Percentiles rank a stretch among this genome's conserved stretches.
Conservation (phyloP, 1,140 invertebrate genomes). For the Euwallacea fornicatus region DNA sequence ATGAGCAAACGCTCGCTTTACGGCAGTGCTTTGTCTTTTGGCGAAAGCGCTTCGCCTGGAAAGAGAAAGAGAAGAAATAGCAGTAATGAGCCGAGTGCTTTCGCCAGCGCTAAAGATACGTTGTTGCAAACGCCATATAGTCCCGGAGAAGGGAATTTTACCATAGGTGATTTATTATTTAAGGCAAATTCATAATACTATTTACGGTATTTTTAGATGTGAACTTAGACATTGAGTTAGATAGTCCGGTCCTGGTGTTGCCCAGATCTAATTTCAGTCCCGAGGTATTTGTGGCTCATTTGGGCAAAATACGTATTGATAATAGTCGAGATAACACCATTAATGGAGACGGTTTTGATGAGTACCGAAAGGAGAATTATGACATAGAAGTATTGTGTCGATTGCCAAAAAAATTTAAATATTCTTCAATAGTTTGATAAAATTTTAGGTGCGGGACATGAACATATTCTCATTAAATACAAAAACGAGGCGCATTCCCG, state of each 20-base stretch:
- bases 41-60: constrained; percentile 49
- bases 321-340: constrained; percentile 49
- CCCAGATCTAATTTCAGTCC: constrained; percentile 73
- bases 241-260: constrained; percentile 88
- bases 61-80: constrained; percentile 51
- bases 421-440: neutral
- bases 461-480: constrained; percentile 81
- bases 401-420: neutral
- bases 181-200: constrained; percentile 5
- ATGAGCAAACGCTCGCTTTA: constrained; percentile 57
- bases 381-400: constrained; percentile 58
- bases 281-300: constrained; percentile 88
- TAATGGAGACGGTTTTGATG: constrained; percentile 35
- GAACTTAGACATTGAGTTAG: constrained; percentile 75
- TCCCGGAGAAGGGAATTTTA: constrained; percentile 51
- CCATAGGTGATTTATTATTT: constrained; percentile 43
- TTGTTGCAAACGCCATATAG: constrained; percentile 54
- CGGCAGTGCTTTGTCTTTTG: constrained; percentile 48
- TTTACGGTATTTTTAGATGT: constrained; percentile 35
- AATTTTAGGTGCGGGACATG: constrained; percentile 70
- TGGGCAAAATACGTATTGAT: constrained; percentile 81
- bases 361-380: constrained; percentile 56
- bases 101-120: constrained; percentile 48
- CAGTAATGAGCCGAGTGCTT: constrained; percentile 50
- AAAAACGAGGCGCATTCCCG: constrained; percentile 47